Conservation (phyloP, 2,888 invertebrate species). For the Leptopterna dolabrata region DNA sequence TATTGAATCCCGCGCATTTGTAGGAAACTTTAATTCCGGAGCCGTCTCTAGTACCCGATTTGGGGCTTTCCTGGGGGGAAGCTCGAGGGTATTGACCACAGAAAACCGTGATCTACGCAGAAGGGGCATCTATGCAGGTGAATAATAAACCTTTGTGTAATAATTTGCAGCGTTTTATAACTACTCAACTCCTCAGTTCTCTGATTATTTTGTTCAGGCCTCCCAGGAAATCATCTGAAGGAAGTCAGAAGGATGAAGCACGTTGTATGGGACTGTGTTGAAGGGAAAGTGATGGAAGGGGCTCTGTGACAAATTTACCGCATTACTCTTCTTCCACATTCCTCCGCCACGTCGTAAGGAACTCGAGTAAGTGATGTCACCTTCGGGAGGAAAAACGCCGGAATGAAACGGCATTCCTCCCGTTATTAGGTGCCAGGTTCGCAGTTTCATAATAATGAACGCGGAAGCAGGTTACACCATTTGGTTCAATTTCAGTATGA, state of each 20-base stretch:
- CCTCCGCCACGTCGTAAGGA: neutral
- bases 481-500: too few relatives aligned
- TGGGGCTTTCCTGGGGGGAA: too few relatives aligned
- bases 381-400: neutral
- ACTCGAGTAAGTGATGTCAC: conserved; percentile 16
- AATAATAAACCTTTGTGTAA: too few relatives aligned
- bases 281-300: conserved; percentile 24
- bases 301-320: conserved; percentile 32
- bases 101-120: too few relatives aligned
- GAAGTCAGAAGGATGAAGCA: conserved; percentile 22
- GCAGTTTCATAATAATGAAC: too few relatives aligned
- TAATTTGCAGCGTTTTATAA: too few relatives aligned
- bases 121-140: too few relatives aligned
- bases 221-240: neutral
- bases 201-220: neutral
- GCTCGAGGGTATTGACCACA: too few relatives aligned
- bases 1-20: too few relatives aligned
- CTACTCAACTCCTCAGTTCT: neutral
- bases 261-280: conserved; percentile 27
- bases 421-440: neutral
- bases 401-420: neutral
- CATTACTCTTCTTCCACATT: conserved; percentile 13
- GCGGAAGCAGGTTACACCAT: too few relatives aligned
- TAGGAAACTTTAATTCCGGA: too few relatives aligned
- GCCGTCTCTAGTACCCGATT: too few relatives aligned